A percentile compares a stretch with the other conserved stretches of the same genome.
phyloP scores from a whole-genome alignment of 2,888 invertebrate species.

The Sesia apiformis region DNA sequence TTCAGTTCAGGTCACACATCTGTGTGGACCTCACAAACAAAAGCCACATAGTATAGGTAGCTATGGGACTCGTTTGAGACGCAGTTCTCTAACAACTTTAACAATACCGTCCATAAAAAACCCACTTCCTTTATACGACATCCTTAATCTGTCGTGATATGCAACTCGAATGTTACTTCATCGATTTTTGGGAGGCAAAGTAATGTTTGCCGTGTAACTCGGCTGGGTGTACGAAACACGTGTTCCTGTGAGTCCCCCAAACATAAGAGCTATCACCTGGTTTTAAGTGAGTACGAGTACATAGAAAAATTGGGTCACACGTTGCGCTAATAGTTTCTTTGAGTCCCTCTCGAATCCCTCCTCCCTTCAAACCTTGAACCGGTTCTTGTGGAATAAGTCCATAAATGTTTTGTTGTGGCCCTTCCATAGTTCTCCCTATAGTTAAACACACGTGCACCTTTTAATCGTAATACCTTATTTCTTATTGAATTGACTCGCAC shows the following conservation, averaged over 20 bases:
- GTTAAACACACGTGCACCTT: conserved; percentile 53
- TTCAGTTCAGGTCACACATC: conserved; percentile 51
- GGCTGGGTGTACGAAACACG: conserved; percentile 44
- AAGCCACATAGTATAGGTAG: conserved; percentile 33
- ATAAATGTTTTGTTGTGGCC: conserved; percentile 24
- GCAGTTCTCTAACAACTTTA: conserved; percentile 33
- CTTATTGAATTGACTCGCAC: conserved; percentile 11
- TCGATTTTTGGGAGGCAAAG: not conserved
- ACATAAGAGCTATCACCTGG: conserved; percentile 65
- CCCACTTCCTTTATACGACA: too few species aligned
- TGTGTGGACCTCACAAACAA: conserved; percentile 36
- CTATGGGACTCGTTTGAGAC: conserved; percentile 43
- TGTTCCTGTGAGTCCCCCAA: conserved; percentile 38
- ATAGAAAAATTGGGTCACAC: conserved; percentile 65
- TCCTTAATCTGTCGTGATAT: not conserved
- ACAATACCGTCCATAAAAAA: not conserved
- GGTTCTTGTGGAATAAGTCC: conserved; percentile 23
- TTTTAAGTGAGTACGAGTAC: conserved; percentile 4
- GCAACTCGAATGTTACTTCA: not conserved
- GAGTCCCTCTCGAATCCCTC: conserved; percentile 15
- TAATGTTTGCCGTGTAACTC: conserved; percentile 23
- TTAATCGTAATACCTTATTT: conserved; percentile 17
- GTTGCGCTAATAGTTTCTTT: conserved; percentile 41
- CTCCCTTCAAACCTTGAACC: conserved; percentile 23
- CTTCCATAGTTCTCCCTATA: conserved; percentile 40